Conservation (phyloP, 2,888 invertebrate genomes). For the Mylabris sibirica region DNA sequence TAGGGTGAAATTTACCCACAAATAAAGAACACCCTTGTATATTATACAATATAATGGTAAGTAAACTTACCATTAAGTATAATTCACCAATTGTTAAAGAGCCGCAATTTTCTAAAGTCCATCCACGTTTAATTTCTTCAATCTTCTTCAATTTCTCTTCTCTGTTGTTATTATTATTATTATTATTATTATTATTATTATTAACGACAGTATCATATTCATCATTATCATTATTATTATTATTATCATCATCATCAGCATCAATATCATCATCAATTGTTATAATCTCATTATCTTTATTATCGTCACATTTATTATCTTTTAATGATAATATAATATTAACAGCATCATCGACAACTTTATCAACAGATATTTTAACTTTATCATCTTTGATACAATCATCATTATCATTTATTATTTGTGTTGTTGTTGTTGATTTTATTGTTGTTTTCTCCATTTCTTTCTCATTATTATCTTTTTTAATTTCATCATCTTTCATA, state of each 20-base stretch:
- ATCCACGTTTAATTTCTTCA: slow-evolving; percentile 70
- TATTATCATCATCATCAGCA: slow-evolving; percentile 39
- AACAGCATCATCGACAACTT: slow-evolving; percentile 52
- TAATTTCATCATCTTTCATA: slow-evolving; percentile 18
- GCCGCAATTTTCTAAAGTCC: slow-evolving; percentile 79
- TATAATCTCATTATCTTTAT: slow-evolving; percentile 24
- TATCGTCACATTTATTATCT: slow-evolving; percentile 58
- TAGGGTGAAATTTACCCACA: too few species aligned
- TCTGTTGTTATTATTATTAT: slow-evolving; percentile 20
- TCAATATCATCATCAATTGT: slow-evolving; percentile 47
- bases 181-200: slow-evolving; percentile 56
- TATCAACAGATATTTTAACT: slow-evolving; percentile 30
- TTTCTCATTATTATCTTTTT: slow-evolving; percentile 19
- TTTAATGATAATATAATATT: slow-evolving; percentile 53
- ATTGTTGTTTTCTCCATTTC: slow-evolving; percentile 35
- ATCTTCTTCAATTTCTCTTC: slow-evolving; percentile 44
- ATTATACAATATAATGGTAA: slow-evolving; percentile 12
- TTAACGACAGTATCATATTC: neutral
- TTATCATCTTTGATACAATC: neutral
- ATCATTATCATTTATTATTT: neutral
- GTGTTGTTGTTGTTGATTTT: slow-evolving; percentile 28
- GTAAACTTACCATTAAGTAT: slow-evolving; percentile 78
- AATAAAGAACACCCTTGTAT: too few species aligned
- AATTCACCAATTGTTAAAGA: slow-evolving; percentile 88
- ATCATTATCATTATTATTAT: slow-evolving; percentile 34